phyloP scores from a whole-genome alignment of 2,797 vertebrate species.

The Gastrophryne carolinensis region DNA sequence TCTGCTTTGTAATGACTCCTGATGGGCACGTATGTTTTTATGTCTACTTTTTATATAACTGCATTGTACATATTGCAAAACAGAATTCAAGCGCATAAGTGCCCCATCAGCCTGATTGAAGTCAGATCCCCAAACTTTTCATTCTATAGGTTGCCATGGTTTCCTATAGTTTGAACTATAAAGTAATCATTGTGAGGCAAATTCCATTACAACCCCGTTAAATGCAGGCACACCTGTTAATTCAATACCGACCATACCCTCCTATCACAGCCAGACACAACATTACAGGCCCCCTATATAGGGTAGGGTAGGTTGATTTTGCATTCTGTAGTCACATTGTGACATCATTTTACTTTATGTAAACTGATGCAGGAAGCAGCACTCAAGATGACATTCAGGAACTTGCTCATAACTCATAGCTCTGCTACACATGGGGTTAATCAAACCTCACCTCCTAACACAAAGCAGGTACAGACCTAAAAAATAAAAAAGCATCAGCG shows the following conservation, averaged over 20 bases:
- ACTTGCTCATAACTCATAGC: not conserved
- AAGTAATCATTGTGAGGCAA: not conserved
- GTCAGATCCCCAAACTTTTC: too few relatives aligned
- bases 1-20: too few relatives aligned
- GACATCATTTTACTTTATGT: not conserved
- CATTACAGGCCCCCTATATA: not conserved
- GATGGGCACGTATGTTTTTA: too few relatives aligned
- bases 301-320: not conserved
- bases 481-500: too few relatives aligned
- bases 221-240: constrained; percentile 36
- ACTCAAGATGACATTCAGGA: not conserved
- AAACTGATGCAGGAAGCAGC: not conserved
- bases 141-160: too few relatives aligned
- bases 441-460: too few relatives aligned
- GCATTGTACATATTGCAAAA: too few relatives aligned
- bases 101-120: too few relatives aligned
- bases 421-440: not conserved
- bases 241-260: not conserved
- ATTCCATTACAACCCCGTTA: not conserved
- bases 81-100: too few relatives aligned
- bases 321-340: not conserved
- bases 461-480: not conserved
- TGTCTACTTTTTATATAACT: too few relatives aligned
- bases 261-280: too few relatives aligned
- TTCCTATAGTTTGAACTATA: too few relatives aligned